Base-by-base conservation (phyloP, 2,888 invertebrate species). In the Macaria notata region DNA sequence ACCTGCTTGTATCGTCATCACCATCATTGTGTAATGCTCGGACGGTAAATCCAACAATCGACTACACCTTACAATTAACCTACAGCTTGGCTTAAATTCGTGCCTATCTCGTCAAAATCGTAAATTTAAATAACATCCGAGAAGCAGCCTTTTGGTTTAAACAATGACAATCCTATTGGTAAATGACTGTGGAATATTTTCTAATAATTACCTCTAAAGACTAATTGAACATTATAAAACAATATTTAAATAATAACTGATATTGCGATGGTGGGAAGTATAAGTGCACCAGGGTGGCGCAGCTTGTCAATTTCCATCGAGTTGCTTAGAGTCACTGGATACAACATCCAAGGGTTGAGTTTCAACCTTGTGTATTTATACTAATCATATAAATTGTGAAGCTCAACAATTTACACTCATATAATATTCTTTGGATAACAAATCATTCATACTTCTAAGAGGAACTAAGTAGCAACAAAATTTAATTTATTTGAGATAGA, bases 61-160 rank as follows among this genome's bases (percentile, higher is more conserved):
- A 82, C 84, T 85, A 88, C 66, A 82, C 77, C 84, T 86, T 87
- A 88, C 83, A 83, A 86, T 83, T 87, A 87, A 86, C 76, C 83
- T 88, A 89, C 78, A 88, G 86, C 88, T 88, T 89, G 87, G 88
- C 89, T 88, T 89, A 88, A 90, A 89, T 89, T 90, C 86, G 84
- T 89, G 88, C 89, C 87, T 75, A 78, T 84, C 85, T 88, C 86
- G 83, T 87, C 85, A 81, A 83, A 82, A 83, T 83, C 78, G 76
- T 85, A 81, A 79, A 79, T 82, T 84, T 84, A 83, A 81, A 84
- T 81, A 88, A 86, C 86, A 84, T 88, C 86, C 79, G 85, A 89
- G 87, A 90, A 89, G 90, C 89, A 89, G 89, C 86, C 88, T 89
- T 89, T 89, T 86, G 83, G 84, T 87, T 86, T 77, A 82, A 85